Evolutionary conservation across 2,797 vertebrate species (phyloP).

Genomic region (Rhinella marina): DNA sequence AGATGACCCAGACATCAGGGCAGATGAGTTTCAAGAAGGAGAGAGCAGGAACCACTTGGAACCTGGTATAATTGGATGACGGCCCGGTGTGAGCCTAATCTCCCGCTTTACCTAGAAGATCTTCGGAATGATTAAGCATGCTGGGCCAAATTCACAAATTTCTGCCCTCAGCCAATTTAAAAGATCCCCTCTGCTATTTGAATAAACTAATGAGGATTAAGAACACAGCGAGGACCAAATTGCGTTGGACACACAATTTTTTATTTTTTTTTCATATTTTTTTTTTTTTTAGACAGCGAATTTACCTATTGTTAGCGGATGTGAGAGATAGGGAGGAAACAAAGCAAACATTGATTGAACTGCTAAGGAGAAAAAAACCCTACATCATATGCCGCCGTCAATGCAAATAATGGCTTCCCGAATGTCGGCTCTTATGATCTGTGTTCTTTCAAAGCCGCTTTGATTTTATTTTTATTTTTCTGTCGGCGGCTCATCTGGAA

Average conservation of each 20-base stretch:
- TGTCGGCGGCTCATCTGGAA: constrained; percentile 1
- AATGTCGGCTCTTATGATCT: constrained; percentile 45
- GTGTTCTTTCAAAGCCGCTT: constrained; percentile 51
- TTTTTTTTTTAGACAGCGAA: not conserved
- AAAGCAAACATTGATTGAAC: constrained; percentile 54
- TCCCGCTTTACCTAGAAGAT: constrained; percentile 26
- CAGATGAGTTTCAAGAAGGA: not conserved
- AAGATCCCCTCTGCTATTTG: constrained; percentile 13
- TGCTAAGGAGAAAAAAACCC: constrained; percentile 23
- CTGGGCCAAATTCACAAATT: constrained; percentile 11
- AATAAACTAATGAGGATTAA: constrained; percentile 48
- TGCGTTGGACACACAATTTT: not conserved
- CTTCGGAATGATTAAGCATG: constrained; percentile 39
- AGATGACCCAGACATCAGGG: not conserved
- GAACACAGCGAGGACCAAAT: not conserved
- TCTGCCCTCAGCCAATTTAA: constrained; percentile 34
- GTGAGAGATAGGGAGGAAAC: constrained; percentile 42
- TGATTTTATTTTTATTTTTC: constrained; percentile 52
- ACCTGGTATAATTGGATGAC: constrained; percentile 53
- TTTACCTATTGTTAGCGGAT: constrained; percentile 49
- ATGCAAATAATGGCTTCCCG: constrained; percentile 53
- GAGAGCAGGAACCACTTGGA: constrained; percentile 10
- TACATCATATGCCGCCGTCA: constrained; percentile 44
- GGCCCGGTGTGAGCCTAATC: constrained; percentile 52
- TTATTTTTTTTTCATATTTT: not conserved